Conservation (phyloP, 2,797 vertebrate species). For the Chaenodraco wilsoni region DNA sequence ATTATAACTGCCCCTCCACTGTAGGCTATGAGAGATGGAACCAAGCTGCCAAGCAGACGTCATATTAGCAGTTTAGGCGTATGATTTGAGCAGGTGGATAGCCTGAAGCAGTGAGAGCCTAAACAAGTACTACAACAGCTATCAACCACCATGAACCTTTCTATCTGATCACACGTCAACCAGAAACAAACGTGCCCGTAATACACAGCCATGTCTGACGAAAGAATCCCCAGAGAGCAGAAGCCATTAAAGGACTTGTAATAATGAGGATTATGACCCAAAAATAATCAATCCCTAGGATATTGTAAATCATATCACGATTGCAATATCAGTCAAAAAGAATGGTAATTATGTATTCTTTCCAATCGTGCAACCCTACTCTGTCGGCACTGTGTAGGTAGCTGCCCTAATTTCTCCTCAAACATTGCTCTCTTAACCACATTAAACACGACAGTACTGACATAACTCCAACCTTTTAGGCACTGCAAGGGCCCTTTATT, state of each 20-base stretch:
- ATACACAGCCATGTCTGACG: neutral
- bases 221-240: neutral
- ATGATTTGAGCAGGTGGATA: slow-evolving; percentile 28
- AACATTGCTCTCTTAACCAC: too few species aligned
- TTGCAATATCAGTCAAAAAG: too few species aligned
- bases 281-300: too few species aligned
- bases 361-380: too few species aligned
- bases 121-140: neutral
- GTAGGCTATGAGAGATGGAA: slow-evolving; percentile 3
- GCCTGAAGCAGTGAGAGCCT: slow-evolving; percentile 16
- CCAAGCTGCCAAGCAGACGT: slow-evolving; percentile 8
- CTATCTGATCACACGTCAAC: slow-evolving; percentile 36
- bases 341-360: too few species aligned
- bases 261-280: too few species aligned
- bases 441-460: too few species aligned
- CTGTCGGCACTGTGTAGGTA: too few species aligned
- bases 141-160: slow-evolving; percentile 10
- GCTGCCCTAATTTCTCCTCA: too few species aligned
- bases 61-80: neutral
- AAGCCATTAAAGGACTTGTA: neutral
- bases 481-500: too few species aligned
- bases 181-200: neutral
- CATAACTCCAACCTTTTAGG: too few species aligned
- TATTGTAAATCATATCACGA: too few species aligned
- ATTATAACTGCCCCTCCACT: neutral